phyloP scores from a whole-genome alignment of 2,113 vertebrate species.

The Aegithalos caudatus region DNA sequence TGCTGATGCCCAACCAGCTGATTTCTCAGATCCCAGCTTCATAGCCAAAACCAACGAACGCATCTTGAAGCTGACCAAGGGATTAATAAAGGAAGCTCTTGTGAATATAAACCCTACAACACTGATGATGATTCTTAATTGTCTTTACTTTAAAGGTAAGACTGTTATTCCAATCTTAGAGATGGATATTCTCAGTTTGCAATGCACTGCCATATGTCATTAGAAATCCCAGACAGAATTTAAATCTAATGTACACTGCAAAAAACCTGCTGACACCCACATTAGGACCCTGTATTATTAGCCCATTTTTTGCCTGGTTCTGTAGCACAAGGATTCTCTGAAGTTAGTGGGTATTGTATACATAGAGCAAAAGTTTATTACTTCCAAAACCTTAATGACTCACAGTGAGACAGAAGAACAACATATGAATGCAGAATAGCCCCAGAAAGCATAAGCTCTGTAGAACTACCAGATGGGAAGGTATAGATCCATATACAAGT shows the following conservation, averaged over 20 bases:
- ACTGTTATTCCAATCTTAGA: neutral
- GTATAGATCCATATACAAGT: neutral
- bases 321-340: neutral
- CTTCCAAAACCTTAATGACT: neutral
- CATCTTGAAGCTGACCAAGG: constrained; percentile 90
- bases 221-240: neutral
- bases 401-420: neutral
- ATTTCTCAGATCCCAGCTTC: constrained; percentile 87
- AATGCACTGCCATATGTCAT: neutral
- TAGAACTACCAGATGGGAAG: neutral
- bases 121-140: constrained; percentile 92
- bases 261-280: neutral
- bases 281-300: neutral
- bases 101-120: constrained; percentile 83
- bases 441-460: neutral
- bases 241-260: neutral
- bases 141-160: constrained; percentile 97
- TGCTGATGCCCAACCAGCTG: constrained; percentile 85
- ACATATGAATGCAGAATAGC: neutral
- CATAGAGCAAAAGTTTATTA: neutral
- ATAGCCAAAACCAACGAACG: constrained; percentile 82
- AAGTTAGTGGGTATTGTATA: neutral
- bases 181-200: neutral
- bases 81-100: constrained; percentile 89
- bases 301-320: neutral